phyloP scores from a whole-genome alignment of 2,797 vertebrate species.

The Pitangus sulphuratus region DNA sequence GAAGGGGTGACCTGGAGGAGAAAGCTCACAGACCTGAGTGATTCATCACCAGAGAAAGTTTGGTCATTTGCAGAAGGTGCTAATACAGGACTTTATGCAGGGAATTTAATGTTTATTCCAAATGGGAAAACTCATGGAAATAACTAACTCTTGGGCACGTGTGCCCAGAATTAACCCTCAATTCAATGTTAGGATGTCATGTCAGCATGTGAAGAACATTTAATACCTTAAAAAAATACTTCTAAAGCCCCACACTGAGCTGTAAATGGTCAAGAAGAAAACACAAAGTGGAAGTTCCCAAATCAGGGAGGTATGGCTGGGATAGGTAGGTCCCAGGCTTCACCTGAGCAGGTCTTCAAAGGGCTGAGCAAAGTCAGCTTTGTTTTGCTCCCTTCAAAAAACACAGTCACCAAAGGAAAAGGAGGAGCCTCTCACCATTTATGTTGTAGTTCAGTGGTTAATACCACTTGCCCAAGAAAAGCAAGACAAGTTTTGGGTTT shows the following conservation, averaged over 20 bases:
- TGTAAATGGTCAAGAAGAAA: neutral
- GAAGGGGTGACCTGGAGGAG: neutral
- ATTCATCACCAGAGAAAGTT: neutral
- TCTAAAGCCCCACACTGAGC: neutral
- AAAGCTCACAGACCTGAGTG: neutral
- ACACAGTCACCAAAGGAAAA: constrained; percentile 52
- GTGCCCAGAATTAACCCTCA: neutral
- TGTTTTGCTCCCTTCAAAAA: constrained; percentile 16
- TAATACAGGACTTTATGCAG: neutral
- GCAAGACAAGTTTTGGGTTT: constrained; percentile 46
- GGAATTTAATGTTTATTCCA: neutral
- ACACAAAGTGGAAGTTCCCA: neutral
- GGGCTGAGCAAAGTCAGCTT: neutral
- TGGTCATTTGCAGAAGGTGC: neutral
- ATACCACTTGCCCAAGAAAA: constrained; percentile 55
- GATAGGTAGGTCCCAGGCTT: neutral
- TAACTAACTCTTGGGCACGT: neutral
- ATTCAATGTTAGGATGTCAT: neutral
- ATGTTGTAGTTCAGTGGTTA: constrained; percentile 30
- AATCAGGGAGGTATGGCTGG: neutral
- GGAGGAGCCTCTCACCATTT: constrained; percentile 31
- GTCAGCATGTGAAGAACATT: neutral
- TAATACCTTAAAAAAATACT: neutral
- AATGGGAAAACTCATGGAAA: neutral
- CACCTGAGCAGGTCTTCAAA: constrained; percentile 46